Base-by-base conservation (phyloP, 2,888 invertebrate genomes). In the Cryptocephalus primarius region DNA sequence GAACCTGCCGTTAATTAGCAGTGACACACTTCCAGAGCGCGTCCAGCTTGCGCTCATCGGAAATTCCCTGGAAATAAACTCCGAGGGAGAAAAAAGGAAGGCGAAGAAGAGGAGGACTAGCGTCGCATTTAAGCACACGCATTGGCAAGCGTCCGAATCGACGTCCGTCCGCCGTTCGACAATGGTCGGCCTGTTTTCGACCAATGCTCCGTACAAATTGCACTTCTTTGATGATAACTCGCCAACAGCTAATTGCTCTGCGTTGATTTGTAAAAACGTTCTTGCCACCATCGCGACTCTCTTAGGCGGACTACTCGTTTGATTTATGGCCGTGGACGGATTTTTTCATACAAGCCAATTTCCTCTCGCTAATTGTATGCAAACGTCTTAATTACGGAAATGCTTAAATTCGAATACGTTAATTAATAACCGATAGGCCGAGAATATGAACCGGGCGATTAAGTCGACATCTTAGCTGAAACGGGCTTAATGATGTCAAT, bases 181-280 rank as follows among this genome's bases (percentile, higher is more conserved):
- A 22, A 51, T 57, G 51, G 51, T 50, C 49, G 45, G 44, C 60
- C 61, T 69, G 68, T 69, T 62, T 58, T 54, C 55, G 57, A 54
- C 64, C 65, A 68, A 69, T 68, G 67, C 61, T 60, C 64, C 67
- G 64, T 67, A 64, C 66, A 67, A 69, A 69, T 67, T 67, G 66
- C 65, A 66, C 66, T 65, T 65, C 68, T 69, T 68, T 68, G 67
- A 68, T 67, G 66, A 68, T 67, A 65, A 65, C 61, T 63, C 57
- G 59, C 61, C 63, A 64, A 63, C 62, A 63, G 63, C 66, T 67
- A 67, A 67, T 67, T 67, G 66, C 66, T 61, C 56, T 60, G 61
- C 60, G 65, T 65, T 66, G 64, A 66, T 67, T 66, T 64, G 65
- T 64, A 60, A 22, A 62, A 63, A 62, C 56, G 65, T 58, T 60